phyloP scores from a whole-genome alignment of 2,797 vertebrate species.

The Tarsius wallacei region DNA sequence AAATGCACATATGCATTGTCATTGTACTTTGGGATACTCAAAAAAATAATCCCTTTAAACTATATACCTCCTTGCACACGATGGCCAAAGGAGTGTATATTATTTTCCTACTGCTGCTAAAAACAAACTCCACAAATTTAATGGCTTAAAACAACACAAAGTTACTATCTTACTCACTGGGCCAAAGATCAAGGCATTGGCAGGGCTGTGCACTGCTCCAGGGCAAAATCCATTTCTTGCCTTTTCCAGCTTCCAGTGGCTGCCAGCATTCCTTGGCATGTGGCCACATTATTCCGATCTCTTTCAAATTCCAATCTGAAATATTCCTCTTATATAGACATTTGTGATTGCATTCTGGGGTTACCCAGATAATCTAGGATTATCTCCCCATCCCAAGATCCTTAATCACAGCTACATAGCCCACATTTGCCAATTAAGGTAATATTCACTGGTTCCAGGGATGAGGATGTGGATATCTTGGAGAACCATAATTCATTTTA shows the following conservation, averaged over 20 bases:
- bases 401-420: background rate
- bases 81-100: background rate
- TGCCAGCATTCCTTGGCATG: background rate
- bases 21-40: background rate
- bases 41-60: background rate
- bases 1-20: background rate
- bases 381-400: background rate
- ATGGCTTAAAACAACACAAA: background rate
- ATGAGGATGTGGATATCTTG: background rate
- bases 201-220: background rate
- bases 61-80: background rate
- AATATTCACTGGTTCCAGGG: background rate
- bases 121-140: background rate
- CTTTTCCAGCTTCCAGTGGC: background rate
- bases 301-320: background rate
- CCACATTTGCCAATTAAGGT: background rate
- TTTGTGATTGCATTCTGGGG: background rate
- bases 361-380: background rate
- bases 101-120: background rate
- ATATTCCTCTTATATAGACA: background rate
- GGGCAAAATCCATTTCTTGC: background rate
- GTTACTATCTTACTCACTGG: background rate
- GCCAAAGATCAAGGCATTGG: background rate
- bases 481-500: background rate
- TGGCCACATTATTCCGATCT: background rate